Base-by-base conservation (phyloP, 2,888 invertebrate genomes). In the Caenorhabditis sp. region DNA sequence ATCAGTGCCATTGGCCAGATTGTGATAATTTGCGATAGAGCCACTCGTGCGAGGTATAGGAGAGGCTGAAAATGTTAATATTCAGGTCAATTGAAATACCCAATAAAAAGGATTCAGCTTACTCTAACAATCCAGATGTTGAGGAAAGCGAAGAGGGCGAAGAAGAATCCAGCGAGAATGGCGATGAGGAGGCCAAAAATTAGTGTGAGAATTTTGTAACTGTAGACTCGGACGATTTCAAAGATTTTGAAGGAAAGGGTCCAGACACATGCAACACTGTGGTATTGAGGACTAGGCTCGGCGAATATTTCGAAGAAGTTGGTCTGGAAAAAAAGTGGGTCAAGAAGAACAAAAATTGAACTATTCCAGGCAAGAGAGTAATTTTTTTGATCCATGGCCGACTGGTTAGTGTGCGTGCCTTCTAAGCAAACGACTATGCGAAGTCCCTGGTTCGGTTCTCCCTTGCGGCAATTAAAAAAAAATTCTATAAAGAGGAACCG, bases 221-320 rank as follows among this genome's bases (percentile, higher is more conserved):
- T 64, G 63, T 73, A 81, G 59, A 81, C 70, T 60, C 76, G 59
- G 1, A 76, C 70, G 1, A 76, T 63, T 58, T 81, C 78, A 65
- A 78, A 81, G 0, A 73, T 61, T 76, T 80, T 53, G 31, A 74
- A 75, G 23, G 76, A 76, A 52, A 70, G 38, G 0, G 73, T 72
- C 78, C 78, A 78, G 14, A 81, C 78, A 62, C 77, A 81, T 20
- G 76, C 78, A 21, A 81, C 67, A 59, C 76, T 76, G 65, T 76
- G 76, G 38, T 76, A 74, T 20, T 77, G 68, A 2, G 71, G 68
- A 54, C 66, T 68, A 12, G 78, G 81, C 38, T 81, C 81, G 7
- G 74, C 68, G 52, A 78, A 78, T 7, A 78, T 67, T 64, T 78
- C 72, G 56, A 73, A 61, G 61, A 78, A 81, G 0, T 50, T 26